A percentile compares a stretch with the other conserved stretches of the same genome.
Conservation (phyloP, 2,888 invertebrate genomes). For the Plebejus melissa region DNA sequence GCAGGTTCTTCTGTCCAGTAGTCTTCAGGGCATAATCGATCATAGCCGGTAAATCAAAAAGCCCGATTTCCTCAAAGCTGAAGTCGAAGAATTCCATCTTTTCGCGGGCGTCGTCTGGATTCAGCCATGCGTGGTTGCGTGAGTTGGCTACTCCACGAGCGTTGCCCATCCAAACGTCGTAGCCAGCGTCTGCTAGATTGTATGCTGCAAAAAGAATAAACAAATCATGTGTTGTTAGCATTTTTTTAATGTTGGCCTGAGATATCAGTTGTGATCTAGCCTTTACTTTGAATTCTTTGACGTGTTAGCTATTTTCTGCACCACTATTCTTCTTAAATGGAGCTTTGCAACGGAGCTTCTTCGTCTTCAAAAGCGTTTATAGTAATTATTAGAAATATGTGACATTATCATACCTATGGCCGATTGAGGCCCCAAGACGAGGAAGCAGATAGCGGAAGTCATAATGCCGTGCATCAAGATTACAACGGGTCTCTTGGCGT, state of each 20-base stretch:
- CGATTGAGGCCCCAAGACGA: conserved; percentile 37
- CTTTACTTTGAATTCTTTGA: too few relatives aligned
- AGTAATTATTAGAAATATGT: neutral
- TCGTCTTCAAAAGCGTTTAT: too few relatives aligned
- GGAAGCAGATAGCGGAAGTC: conserved; percentile 37
- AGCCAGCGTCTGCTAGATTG: conserved; percentile 82
- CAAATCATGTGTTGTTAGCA: too few relatives aligned
- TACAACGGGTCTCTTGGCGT: conserved; percentile 38
- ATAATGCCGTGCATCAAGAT: conserved; percentile 44
- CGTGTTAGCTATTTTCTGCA: neutral
- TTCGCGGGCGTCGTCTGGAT: conserved; percentile 47
- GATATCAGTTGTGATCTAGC: too few relatives aligned
- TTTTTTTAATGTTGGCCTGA: too few relatives aligned
- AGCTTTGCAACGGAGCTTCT: neutral
- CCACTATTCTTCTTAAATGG: neutral
- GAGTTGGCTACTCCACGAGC: conserved; percentile 87
- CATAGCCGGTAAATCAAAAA: conserved; percentile 56
- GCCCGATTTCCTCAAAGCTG: conserved; percentile 60
- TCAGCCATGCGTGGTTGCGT: conserved; percentile 68
- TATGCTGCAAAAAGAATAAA: conserved; percentile 68
- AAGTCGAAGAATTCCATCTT: conserved; percentile 56
- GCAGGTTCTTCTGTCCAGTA: conserved; percentile 50
- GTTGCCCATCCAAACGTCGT: conserved; percentile 91
- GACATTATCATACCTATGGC: conserved; percentile 38
- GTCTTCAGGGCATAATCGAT: conserved; percentile 52